Evolutionary conservation across 1,140 invertebrate genomes (phyloP).

Genomic region (Drosophila baimaii): DNA sequence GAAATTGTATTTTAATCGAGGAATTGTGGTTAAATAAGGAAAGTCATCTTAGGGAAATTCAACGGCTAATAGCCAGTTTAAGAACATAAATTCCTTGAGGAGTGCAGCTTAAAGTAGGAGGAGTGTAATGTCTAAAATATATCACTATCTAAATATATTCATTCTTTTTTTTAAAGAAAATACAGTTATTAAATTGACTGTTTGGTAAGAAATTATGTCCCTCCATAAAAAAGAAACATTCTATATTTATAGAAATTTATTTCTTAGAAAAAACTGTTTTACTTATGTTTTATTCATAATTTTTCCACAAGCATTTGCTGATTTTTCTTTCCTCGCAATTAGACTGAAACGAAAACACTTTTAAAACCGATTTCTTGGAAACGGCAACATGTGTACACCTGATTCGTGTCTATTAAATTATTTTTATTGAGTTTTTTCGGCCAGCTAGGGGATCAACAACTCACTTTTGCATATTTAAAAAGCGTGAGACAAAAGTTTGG

Average conservation of each 20-base stretch:
- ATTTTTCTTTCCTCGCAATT: background rate
- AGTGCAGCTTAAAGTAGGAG: no score
- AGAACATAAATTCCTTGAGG: no score
- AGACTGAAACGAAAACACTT: conserved; percentile 1
- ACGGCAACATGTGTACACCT: conserved; percentile 49
- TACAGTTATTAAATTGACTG: background rate
- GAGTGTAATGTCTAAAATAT: no score
- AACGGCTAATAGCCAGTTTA: background rate
- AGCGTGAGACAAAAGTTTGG: conserved; percentile 55
- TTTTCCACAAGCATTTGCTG: no score
- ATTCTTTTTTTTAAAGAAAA: background rate
- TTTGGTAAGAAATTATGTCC: background rate
- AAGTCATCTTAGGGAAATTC: background rate
- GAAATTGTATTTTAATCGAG: conserved; percentile 20
- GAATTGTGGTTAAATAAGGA: conserved; percentile 22
- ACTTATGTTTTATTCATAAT: background rate
- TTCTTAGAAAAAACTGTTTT: background rate
- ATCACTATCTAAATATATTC: no score
- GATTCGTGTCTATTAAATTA: conserved; percentile 63
- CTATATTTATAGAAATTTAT: background rate
- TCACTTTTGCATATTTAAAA: conserved; percentile 63
- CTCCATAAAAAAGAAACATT: background rate
- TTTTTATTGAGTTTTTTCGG: conserved; percentile 10
- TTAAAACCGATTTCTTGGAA: conserved; percentile 2
- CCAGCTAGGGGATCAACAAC: conserved; percentile 27